Percentiles rank a stretch among this genome's conserved stretches.
These are phyloP conservation scores for Marmota monax DNA, from an alignment of 2,113 vertebrate genomes.

Conservation along the genomic window DNA sequence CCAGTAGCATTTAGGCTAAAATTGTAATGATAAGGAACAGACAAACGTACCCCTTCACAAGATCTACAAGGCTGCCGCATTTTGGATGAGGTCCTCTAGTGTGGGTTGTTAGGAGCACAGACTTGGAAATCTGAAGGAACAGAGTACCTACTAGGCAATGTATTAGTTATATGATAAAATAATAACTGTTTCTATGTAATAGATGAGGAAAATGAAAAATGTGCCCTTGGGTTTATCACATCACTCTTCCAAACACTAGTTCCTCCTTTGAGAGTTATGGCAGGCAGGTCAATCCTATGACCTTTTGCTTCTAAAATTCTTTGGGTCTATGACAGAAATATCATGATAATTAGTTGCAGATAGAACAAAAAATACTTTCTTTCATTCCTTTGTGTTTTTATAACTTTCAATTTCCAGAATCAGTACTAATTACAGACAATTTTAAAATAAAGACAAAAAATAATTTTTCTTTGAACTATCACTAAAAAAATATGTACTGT, in stretches of 20 bases:
- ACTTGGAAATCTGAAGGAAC: background rate
- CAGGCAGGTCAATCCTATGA: slow-evolving; percentile 15
- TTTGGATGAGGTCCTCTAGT: background rate
- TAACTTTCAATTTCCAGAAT: slow-evolving; percentile 26
- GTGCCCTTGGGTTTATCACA: background rate
- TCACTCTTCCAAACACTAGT: background rate
- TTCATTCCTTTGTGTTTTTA: background rate
- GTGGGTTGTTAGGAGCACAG: background rate
- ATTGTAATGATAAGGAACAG: background rate
- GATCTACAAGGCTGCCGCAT: rapidly evolving
- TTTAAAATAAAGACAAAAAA: slow-evolving; percentile 52
- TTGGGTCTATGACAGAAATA: slow-evolving; percentile 42
- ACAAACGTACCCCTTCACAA: background rate
- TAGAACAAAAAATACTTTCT: background rate
- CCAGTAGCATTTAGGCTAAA: background rate
- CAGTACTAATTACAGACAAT: background rate
- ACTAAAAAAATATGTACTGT: background rate
- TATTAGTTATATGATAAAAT: slow-evolving; percentile 6
- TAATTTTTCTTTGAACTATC: slow-evolving; percentile 29
- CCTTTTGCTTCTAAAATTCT: slow-evolving; percentile 31
- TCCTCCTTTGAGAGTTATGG: slow-evolving; percentile 49
- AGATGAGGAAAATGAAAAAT: slow-evolving; percentile 57
- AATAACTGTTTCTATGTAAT: slow-evolving; percentile 5
- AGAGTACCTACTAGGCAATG: background rate
- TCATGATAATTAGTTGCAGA: slow-evolving; percentile 11